Percentiles rank a stretch among this genome's conserved stretches.
Conservation (phyloP, 1,140 invertebrate genomes). For the Drosophila teissieri region DNA sequence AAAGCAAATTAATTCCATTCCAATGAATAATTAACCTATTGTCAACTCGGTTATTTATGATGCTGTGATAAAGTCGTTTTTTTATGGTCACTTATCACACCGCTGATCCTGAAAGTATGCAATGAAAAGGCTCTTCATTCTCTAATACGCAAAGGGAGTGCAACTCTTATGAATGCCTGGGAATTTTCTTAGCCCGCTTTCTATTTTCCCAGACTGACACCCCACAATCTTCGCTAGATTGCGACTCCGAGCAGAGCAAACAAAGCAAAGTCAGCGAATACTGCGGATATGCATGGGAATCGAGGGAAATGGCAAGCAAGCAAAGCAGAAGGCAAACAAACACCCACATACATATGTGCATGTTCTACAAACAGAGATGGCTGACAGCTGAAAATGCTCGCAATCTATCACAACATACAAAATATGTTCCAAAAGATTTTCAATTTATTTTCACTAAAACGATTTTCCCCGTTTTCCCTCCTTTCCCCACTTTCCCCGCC, state of each 20-base stretch:
- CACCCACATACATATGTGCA: conserved; percentile 34
- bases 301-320: conserved; percentile 52
- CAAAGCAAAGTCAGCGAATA: conserved; percentile 55
- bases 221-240: neutral
- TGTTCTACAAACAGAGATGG: conserved; percentile 14
- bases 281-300: conserved; percentile 66
- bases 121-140: neutral
- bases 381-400: conserved; percentile 47
- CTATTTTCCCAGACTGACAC: neutral
- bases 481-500: conserved; percentile 6
- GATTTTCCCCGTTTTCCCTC: conserved; percentile 41
- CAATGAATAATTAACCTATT: conserved; percentile 1
- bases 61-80: neutral
- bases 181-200: neutral
- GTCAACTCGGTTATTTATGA: neutral
- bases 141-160: neutral
- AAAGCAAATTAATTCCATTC: neutral
- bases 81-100: neutral
- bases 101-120: conserved; percentile 27
- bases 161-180: neutral
- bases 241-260: conserved; percentile 24
- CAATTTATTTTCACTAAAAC: conserved; percentile 81
- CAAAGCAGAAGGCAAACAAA: conserved; percentile 28
- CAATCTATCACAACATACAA: conserved; percentile 71
- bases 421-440: conserved; percentile 75